These are phyloP conservation scores for Drosophila burlai DNA, from an alignment of 1,140 invertebrate genomes.

Conservation along the genomic window DNA sequence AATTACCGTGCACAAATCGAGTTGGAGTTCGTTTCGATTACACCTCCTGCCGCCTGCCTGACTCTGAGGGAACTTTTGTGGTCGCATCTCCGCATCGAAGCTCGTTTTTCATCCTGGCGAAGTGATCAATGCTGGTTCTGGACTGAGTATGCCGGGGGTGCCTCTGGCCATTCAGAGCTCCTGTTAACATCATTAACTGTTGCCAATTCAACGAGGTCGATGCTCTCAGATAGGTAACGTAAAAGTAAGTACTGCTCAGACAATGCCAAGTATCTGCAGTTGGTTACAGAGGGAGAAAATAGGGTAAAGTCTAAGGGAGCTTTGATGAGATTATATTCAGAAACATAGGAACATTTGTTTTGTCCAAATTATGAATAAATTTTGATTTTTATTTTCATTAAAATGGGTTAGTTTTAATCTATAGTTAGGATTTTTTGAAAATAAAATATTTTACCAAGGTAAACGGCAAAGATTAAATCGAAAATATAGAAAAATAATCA, in stretches of 20 bases:
- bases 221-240: slow-evolving; percentile 17
- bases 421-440: not conserved
- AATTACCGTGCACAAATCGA: slow-evolving; percentile 81
- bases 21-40: slow-evolving; percentile 58
- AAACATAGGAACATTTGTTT: too few relatives aligned
- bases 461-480: too few relatives aligned
- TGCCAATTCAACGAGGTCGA: slow-evolving; percentile 52
- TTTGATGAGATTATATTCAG: too few relatives aligned
- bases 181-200: slow-evolving; percentile 77
- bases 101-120: slow-evolving; percentile 65
- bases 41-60: slow-evolving; percentile 19
- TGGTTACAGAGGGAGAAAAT: slow-evolving; percentile 3
- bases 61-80: slow-evolving; percentile 23
- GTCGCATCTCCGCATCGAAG: slow-evolving; percentile 50
- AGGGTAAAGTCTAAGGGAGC: too few relatives aligned
- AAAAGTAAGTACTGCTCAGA: slow-evolving; percentile 15
- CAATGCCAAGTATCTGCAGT: slow-evolving; percentile 15
- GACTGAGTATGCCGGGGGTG: slow-evolving; percentile 22
- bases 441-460: not conserved
- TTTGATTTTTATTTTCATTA: not conserved
- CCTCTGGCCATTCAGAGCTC: slow-evolving; percentile 38
- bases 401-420: not conserved
- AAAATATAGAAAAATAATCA: too few relatives aligned
- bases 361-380: too few relatives aligned
- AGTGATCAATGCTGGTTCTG: slow-evolving; percentile 55